phyloP scores from a whole-genome alignment of 2,888 invertebrate genomes.

The Branchellion lobata region DNA sequence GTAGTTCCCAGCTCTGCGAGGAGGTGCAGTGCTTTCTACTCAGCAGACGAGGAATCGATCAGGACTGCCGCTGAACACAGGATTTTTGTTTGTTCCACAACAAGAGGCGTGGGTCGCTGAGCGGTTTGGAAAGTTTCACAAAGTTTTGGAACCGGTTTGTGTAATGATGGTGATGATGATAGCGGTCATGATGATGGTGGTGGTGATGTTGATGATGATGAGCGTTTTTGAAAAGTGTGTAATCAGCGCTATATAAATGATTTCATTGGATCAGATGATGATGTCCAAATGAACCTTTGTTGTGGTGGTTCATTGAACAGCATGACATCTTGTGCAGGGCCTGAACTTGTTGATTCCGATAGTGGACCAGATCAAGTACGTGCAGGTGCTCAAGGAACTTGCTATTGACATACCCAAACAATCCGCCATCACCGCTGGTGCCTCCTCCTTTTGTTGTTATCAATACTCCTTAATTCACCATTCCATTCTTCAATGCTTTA shows the following conservation, averaged over 20 bases:
- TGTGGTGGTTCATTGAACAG: too few species aligned
- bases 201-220: too few species aligned
- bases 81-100: slow-evolving; percentile 96
- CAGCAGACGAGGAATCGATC: slow-evolving; percentile 54
- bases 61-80: slow-evolving; percentile 72
- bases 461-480: background rate
- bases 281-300: too few species aligned
- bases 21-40: background rate
- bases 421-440: slow-evolving; percentile 87
- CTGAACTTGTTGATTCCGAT: slow-evolving; percentile 87
- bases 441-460: background rate
- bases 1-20: background rate
- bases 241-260: too few species aligned
- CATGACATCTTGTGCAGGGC: slow-evolving; percentile 66
- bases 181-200: background rate
- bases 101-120: slow-evolving; percentile 90
- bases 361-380: slow-evolving; percentile 89
- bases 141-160: slow-evolving; percentile 79
- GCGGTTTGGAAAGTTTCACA: slow-evolving; percentile 93
- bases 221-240: too few species aligned
- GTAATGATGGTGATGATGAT: background rate
- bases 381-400: slow-evolving; percentile 97
- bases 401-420: slow-evolving; percentile 98
- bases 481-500: background rate
- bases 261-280: too few species aligned